Percentiles rank a stretch among this genome's conserved stretches.
Evolutionary conservation across 1,140 invertebrate species (phyloP).

Genomic region (Yoshiicerus persimilis): DNA sequence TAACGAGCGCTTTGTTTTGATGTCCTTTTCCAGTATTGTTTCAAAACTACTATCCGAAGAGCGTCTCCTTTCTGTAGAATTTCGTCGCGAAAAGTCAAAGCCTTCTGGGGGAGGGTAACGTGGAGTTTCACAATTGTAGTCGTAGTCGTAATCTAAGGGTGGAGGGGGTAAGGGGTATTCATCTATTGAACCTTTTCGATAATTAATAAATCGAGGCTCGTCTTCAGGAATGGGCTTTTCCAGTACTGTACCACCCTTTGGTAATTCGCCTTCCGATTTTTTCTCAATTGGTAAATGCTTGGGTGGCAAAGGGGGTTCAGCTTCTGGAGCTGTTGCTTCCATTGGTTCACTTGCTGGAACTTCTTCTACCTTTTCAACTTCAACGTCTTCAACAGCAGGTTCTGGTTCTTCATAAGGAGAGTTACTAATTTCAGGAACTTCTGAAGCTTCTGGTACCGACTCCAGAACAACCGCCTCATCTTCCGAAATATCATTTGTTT

Average conservation of each 20-base stretch:
- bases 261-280: neutral
- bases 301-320: neutral
- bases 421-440: neutral
- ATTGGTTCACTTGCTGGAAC: neutral
- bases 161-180: slow-evolving; percentile 42
- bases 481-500: neutral
- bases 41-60: slow-evolving; percentile 10
- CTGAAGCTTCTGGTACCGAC: neutral
- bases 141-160: slow-evolving; percentile 29
- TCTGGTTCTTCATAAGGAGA: neutral
- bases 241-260: neutral
- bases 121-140: slow-evolving; percentile 44
- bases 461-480: neutral
- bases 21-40: neutral
- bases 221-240: neutral
- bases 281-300: neutral
- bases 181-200: slow-evolving; percentile 36
- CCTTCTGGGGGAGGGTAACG: slow-evolving; percentile 42
- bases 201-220: neutral
- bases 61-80: slow-evolving; percentile 18
- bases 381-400: neutral
- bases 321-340: neutral
- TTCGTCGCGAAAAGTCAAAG: slow-evolving; percentile 32
- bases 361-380: neutral
- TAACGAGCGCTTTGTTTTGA: neutral